phyloP scores from a whole-genome alignment of 2,797 vertebrate genomes.

The Acipenser ruthenus region DNA sequence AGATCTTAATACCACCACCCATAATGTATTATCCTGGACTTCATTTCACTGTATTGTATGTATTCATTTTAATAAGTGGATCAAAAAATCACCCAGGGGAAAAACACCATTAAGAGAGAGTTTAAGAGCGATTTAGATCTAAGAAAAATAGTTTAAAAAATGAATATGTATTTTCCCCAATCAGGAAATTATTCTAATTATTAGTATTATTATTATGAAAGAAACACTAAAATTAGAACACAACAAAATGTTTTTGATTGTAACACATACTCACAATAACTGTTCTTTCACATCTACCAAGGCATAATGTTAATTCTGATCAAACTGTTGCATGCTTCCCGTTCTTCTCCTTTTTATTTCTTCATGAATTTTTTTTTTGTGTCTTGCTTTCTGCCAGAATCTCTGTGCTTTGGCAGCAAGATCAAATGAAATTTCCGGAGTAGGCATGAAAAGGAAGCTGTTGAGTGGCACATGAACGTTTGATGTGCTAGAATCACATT shows the following conservation, averaged over 20 bases:
- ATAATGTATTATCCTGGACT: too few species aligned
- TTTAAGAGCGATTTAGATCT: too few species aligned
- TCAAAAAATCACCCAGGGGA: too few species aligned
- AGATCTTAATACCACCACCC: too few species aligned
- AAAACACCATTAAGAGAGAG: too few species aligned
- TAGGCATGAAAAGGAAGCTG: constrained; percentile 58
- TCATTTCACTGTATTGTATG: too few species aligned
- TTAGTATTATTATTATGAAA: too few species aligned
- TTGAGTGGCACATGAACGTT: constrained; percentile 43
- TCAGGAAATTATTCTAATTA: too few species aligned
- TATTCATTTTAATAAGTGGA: too few species aligned
- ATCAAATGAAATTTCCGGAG: constrained; percentile 46
- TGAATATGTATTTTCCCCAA: too few species aligned
- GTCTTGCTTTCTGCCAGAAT: constrained; percentile 29
- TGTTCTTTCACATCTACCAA: constrained; percentile 6
- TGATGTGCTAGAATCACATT: constrained; percentile 64
- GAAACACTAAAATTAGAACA: constrained; percentile 33
- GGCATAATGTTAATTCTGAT: constrained; percentile 29
- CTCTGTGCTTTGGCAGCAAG: constrained; percentile 52
- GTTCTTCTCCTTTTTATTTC: constrained; percentile 3
- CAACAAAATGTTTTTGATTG: constrained; percentile 16
- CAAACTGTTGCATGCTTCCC: constrained; percentile 22
- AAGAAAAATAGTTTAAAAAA: too few species aligned
- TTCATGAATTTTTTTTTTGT: constrained; percentile 13
- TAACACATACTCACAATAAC: constrained; percentile 25